Conservation (phyloP, 2,113 vertebrate genomes). For the Struthio camelus region DNA sequence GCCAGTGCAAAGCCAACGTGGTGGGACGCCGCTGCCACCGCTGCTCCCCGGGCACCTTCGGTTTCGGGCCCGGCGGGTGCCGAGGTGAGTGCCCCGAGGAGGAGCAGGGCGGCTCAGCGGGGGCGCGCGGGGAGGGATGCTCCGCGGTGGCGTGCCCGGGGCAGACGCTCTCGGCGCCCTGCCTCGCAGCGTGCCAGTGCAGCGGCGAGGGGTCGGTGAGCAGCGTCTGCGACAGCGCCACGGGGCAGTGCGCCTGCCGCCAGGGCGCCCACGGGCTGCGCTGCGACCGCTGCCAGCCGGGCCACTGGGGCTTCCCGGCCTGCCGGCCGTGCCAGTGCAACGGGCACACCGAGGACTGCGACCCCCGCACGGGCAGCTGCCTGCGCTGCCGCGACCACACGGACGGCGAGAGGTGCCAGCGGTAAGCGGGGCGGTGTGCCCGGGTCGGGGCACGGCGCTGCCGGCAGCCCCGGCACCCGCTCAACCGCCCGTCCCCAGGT, state of each 20-base stretch:
- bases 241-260: constrained; percentile 89
- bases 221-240: constrained; percentile 83
- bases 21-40: constrained; percentile 85
- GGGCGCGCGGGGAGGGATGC: fast-evolving
- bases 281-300: constrained; percentile 87
- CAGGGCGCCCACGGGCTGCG: constrained; percentile 84
- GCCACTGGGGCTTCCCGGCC: constrained; percentile 94
- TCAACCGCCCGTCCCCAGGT: constrained; percentile 71
- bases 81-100: constrained; percentile 75
- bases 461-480: fast-evolving
- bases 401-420: constrained; percentile 88
- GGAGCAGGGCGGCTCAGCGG: neutral
- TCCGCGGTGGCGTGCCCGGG: fast-evolving
- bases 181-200: constrained; percentile 86
- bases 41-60: constrained; percentile 87
- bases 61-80: constrained; percentile 90
- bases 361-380: constrained; percentile 85
- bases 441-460: neutral
- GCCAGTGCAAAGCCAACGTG: constrained; percentile 87
- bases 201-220: constrained; percentile 85
- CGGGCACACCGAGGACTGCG: constrained; percentile 84
- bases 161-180: neutral
- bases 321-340: constrained; percentile 91
- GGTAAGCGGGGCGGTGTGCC: constrained; percentile 60
- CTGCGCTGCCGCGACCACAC: constrained; percentile 89